A percentile compares a stretch with the other conserved stretches of the same genome.
phyloP scores from a whole-genome alignment of 2,888 invertebrate species.

The Yponomeuta evonymella region DNA sequence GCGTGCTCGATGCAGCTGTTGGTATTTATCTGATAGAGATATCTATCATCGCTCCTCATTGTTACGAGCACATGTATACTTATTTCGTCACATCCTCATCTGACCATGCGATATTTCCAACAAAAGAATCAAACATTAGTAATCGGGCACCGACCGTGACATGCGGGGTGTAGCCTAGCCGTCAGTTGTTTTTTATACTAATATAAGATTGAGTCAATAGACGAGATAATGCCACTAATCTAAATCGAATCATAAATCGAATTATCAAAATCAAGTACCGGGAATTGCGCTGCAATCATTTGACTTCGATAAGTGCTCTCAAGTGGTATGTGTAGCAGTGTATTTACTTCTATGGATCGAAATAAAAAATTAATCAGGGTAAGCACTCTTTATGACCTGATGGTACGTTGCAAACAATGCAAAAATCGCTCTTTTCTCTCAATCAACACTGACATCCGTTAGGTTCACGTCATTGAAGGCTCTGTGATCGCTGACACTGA shows the following conservation, averaged over 20 bases:
- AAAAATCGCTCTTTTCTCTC: slow-evolving; percentile 15
- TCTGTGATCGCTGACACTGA: slow-evolving; percentile 9
- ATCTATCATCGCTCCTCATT: slow-evolving; percentile 24
- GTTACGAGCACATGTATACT: slow-evolving; percentile 16
- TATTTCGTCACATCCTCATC: slow-evolving; percentile 42
- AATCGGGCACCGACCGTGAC: slow-evolving; percentile 26
- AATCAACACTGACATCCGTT: slow-evolving; percentile 9
- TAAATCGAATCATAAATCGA: too few species aligned
- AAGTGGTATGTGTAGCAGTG: too few species aligned
- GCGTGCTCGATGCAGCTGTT: not conserved
- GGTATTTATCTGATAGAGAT: slow-evolving; percentile 17
- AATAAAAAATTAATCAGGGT: not conserved
- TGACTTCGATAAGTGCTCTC: too few species aligned
- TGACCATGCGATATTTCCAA: slow-evolving; percentile 27
- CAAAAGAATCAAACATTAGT: slow-evolving; percentile 26
- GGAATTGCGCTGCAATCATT: too few species aligned
- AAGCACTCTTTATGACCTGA: not conserved
- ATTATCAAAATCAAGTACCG: too few species aligned
- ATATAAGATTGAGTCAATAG: too few species aligned
- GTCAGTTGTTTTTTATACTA: too few species aligned
- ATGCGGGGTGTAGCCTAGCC: slow-evolving; percentile 5
- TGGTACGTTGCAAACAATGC: not conserved
- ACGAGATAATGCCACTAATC: too few species aligned
- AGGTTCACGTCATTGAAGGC: not conserved
- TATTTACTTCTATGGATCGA: too few species aligned